phyloP scores from a whole-genome alignment of 1,140 invertebrate species.

The Adelges cooleyi region DNA sequence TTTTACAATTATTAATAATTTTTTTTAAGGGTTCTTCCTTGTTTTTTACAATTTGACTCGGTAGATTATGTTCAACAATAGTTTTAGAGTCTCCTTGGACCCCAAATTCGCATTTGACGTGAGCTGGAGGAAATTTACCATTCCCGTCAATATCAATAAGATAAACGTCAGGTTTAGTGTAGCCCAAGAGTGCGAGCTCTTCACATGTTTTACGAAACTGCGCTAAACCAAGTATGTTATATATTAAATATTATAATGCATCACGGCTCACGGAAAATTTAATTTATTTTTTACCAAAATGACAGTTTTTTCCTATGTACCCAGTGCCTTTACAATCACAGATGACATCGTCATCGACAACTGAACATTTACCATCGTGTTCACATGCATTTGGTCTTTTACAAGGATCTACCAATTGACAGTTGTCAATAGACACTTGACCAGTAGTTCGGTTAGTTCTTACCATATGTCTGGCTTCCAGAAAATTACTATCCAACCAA shows the following conservation, averaged over 20 bases:
- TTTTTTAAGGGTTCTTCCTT: no score
- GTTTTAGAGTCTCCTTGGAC: constrained; percentile 64
- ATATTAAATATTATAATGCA: not conserved
- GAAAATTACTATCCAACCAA: constrained; percentile 57
- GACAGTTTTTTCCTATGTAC: constrained; percentile 82
- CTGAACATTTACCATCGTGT: constrained; percentile 77
- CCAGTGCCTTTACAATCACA: constrained; percentile 80
- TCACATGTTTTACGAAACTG: constrained; percentile 82
- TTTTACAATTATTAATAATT: no score
- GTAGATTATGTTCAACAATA: constrained; percentile 83
- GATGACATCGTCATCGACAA: constrained; percentile 71
- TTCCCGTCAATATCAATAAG: constrained; percentile 74
- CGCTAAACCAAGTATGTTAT: constrained; percentile 42
- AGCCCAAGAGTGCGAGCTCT: constrained; percentile 70
- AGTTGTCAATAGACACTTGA: constrained; percentile 73
- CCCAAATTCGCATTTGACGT: constrained; percentile 84
- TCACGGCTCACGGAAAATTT: not conserved
- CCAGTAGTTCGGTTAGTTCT: constrained; percentile 68
- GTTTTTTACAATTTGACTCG: constrained; percentile 57
- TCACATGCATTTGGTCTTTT: constrained; percentile 78
- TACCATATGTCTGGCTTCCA: constrained; percentile 68
- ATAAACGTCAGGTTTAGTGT: constrained; percentile 78
- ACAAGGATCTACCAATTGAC: constrained; percentile 80
- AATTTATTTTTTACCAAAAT: constrained; percentile 61
- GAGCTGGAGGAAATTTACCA: constrained; percentile 74